Percentiles rank a stretch among this genome's conserved stretches.
Conservation (phyloP, 2,113 vertebrate species). For the Lagopus leucura region DNA sequence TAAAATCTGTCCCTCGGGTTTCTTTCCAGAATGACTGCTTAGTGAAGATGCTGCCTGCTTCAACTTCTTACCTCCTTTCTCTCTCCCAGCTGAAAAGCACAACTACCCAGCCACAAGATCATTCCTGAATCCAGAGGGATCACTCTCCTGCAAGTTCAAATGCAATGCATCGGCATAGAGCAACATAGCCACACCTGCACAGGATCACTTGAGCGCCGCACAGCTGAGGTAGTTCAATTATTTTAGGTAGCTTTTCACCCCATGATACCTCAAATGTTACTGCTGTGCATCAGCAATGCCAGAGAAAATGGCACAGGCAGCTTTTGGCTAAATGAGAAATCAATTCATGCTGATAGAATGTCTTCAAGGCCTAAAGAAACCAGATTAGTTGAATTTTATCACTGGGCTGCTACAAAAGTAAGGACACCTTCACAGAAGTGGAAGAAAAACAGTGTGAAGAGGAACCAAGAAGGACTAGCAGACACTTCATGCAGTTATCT, state of each 20-base stretch:
- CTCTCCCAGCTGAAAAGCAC: neutral
- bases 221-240: neutral
- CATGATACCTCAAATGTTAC: neutral
- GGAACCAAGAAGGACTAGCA: neutral
- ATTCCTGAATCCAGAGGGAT: neutral
- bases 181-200: neutral
- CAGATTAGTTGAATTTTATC: neutral
- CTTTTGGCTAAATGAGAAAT: neutral
- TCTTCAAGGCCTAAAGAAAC: neutral
- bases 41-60: neutral
- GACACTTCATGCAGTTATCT: neutral
- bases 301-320: neutral
- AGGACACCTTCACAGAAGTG: neutral
- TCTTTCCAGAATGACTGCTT: neutral
- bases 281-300: neutral
- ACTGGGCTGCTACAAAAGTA: neutral
- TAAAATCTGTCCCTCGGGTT: neutral
- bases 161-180: neutral
- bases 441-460: neutral
- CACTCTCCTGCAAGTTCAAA: neutral
- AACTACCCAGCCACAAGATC: neutral
- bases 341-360: neutral
- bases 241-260: neutral
- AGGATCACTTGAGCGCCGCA: neutral
- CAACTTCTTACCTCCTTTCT: neutral